A percentile compares a stretch with the other conserved stretches of the same genome.
These are phyloP conservation scores for Macquaria australasica DNA, from an alignment of 2,113 vertebrate genomes.

Conservation along the genomic window DNA sequence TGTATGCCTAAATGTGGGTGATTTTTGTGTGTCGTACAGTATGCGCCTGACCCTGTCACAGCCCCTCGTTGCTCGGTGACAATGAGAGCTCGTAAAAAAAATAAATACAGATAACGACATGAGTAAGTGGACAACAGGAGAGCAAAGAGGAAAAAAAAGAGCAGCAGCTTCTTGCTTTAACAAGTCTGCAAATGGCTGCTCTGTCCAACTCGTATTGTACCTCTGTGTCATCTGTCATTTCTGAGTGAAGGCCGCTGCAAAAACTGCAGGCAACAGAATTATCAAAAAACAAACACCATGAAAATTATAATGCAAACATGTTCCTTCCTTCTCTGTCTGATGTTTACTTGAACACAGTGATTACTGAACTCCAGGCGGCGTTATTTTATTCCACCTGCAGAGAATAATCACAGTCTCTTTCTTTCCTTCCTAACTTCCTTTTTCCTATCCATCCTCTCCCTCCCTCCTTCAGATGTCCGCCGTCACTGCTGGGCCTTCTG, in stretches of 20 bases:
- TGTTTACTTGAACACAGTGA: conserved; percentile 44
- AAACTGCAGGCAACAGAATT: conserved; percentile 7
- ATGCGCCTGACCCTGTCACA: conserved; percentile 65
- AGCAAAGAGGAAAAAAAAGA: neutral
- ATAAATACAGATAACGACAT: conserved; percentile 36
- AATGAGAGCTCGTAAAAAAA: conserved; percentile 49
- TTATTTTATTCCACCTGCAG: conserved; percentile 65
- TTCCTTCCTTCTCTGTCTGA: conserved; percentile 38
- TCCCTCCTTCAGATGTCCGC: conserved; percentile 33
- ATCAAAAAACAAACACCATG: conserved; percentile 14
- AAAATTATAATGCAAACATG: conserved; percentile 40
- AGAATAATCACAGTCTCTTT: conserved; percentile 56
- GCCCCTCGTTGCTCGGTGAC: conserved; percentile 51
- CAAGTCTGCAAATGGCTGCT: conserved; percentile 12
- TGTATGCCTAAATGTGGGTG: conserved; percentile 20
- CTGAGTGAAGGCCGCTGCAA: neutral
- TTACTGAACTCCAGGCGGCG: conserved; percentile 48
- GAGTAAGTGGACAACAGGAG: conserved; percentile 9
- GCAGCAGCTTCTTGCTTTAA: conserved; percentile 16
- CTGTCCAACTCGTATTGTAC: neutral
- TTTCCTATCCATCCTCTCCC: conserved; percentile 1
- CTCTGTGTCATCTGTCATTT: conserved; percentile 18
- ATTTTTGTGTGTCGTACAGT: conserved; percentile 18
- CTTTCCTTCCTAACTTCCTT: conserved; percentile 9
- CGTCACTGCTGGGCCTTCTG: conserved; percentile 56